phyloP scores from a whole-genome alignment of 2,888 invertebrate species.

The Itoplectis maculator region DNA sequence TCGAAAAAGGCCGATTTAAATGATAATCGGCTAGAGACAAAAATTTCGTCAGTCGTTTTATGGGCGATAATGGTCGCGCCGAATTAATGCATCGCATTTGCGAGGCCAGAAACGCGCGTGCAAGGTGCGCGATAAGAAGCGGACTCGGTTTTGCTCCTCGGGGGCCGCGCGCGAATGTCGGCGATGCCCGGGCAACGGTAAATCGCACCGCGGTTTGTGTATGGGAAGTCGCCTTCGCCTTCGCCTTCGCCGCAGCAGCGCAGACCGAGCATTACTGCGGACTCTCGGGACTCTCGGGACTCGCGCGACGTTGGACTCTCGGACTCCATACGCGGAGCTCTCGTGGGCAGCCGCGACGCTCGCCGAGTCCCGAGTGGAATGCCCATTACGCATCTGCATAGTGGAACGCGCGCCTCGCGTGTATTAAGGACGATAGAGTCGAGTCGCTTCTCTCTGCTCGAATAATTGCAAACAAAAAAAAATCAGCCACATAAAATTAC shows the following conservation, averaged over 20 bases:
- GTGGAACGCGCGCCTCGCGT: neutral
- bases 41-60: no score
- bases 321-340: neutral
- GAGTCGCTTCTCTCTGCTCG: neutral
- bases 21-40: no score
- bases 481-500: no score
- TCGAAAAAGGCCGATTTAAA: no score
- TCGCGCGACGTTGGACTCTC: neutral
- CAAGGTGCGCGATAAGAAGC: constrained; percentile 27
- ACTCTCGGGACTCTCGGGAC: constrained; percentile 8
- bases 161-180: constrained; percentile 7
- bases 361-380: neutral
- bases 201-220: constrained; percentile 4
- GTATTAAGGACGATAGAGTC: neutral
- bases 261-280: neutral
- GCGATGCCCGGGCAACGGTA: constrained; percentile 12
- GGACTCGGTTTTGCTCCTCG: neutral
- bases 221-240: neutral
- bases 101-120: constrained; percentile 3
- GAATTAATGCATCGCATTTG: constrained; percentile 9
- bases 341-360: neutral
- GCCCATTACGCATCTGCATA: constrained; percentile 7
- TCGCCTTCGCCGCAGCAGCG: neutral
- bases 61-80: neutral
- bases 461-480: no score